Conservation (phyloP, 2,888 invertebrate species). For the Digitonthophagus gazella region DNA sequence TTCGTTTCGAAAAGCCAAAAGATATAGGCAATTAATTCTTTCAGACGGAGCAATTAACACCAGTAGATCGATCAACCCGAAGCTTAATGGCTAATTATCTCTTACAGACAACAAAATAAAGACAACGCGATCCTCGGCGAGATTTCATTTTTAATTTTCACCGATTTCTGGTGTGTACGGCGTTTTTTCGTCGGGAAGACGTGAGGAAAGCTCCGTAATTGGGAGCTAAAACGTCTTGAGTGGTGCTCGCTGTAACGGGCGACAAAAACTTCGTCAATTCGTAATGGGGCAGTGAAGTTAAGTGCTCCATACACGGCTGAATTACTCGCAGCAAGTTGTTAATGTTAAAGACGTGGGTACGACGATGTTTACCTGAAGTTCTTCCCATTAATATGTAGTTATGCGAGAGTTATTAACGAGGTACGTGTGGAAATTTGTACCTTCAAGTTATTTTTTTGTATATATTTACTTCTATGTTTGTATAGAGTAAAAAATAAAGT, state of each 20-base stretch:
- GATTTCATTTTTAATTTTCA: not conserved
- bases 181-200: not conserved
- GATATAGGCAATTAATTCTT: not conserved
- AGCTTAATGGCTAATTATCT: not conserved
- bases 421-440: not conserved
- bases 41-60: not conserved
- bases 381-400: not conserved
- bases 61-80: not conserved
- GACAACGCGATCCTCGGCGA: not conserved
- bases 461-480: too few species aligned
- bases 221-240: not conserved
- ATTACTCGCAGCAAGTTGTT: not conserved
- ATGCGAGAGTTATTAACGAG: not conserved
- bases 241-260: not conserved
- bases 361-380: not conserved
- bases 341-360: not conserved
- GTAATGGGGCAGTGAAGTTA: not conserved
- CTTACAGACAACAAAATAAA: not conserved
- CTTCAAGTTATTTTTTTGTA: too few species aligned
- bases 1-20: not conserved
- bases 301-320: not conserved
- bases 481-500: too few species aligned
- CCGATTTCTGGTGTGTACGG: not conserved
- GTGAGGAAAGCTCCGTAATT: not conserved
- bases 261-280: not conserved